Conservation (phyloP, 2,113 vertebrate genomes). For the Callipepla californica region DNA sequence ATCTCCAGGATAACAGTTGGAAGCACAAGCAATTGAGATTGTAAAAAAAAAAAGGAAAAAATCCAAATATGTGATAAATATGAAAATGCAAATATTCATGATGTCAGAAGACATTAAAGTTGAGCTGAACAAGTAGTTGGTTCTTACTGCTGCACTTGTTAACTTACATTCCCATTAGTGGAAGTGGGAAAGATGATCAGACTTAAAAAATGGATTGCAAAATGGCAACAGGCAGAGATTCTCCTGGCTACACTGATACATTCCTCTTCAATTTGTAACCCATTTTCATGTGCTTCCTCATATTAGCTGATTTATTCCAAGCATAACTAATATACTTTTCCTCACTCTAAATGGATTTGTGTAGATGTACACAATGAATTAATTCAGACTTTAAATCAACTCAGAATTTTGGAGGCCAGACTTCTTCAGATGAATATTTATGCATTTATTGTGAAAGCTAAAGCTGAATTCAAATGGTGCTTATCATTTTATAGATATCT, state of each 20-base stretch:
- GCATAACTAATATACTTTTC: neutral
- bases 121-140: neutral
- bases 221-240: neutral
- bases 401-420: neutral
- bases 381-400: neutral
- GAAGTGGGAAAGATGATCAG: neutral
- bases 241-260: neutral
- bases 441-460: neutral
- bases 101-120: neutral
- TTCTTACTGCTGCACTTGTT: neutral
- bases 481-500: neutral
- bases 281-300: neutral
- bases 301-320: neutral
- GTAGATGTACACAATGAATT: neutral
- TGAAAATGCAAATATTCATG: neutral
- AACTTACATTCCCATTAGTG: neutral
- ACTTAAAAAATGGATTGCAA: neutral
- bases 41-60: neutral
- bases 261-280: neutral
- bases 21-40: neutral
- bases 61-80: neutral
- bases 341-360: neutral
- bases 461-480: neutral
- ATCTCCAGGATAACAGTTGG: neutral
- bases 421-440: neutral